These are phyloP conservation scores for Threskiornis aethiopicus DNA, from an alignment of 2,797 vertebrate genomes.

Conservation along the genomic window DNA sequence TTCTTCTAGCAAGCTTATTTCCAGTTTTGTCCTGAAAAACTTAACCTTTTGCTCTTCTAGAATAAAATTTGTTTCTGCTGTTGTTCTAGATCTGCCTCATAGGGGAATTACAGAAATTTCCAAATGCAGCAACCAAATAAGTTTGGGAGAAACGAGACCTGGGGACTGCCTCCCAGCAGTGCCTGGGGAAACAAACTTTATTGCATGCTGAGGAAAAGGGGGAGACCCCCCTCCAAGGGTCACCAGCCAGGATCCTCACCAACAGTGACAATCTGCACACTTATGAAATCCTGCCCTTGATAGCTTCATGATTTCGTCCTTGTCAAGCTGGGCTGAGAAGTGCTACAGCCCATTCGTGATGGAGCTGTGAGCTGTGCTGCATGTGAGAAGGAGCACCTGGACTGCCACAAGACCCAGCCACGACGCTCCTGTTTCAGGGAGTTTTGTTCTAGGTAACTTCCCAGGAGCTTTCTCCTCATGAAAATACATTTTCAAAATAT, in stretches of 20 bases:
- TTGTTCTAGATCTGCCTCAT: background rate
- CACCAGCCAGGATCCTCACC: background rate
- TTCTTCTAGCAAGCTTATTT: background rate
- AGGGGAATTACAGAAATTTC: background rate
- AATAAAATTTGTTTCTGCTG: background rate
- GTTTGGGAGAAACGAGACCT: background rate
- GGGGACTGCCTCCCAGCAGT: background rate
- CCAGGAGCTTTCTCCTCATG: background rate
- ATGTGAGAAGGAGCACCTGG: background rate
- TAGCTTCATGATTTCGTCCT: background rate
- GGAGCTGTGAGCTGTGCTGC: background rate
- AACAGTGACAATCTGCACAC: background rate
- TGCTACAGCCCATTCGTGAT: background rate
- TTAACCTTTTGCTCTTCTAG: background rate
- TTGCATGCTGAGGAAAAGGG: background rate
- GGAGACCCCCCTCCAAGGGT: background rate
- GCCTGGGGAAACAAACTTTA: background rate
- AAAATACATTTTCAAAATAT: background rate
- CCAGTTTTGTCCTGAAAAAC: background rate
- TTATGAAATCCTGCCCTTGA: background rate
- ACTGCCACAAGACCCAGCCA: background rate
- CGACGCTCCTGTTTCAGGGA: fast-evolving
- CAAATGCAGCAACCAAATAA: background rate
- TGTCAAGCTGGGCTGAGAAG: background rate
- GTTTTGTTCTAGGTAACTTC: background rate